Evolutionary conservation across 2,113 vertebrate genomes (phyloP).

Genomic region (Leuciscus idus): DNA sequence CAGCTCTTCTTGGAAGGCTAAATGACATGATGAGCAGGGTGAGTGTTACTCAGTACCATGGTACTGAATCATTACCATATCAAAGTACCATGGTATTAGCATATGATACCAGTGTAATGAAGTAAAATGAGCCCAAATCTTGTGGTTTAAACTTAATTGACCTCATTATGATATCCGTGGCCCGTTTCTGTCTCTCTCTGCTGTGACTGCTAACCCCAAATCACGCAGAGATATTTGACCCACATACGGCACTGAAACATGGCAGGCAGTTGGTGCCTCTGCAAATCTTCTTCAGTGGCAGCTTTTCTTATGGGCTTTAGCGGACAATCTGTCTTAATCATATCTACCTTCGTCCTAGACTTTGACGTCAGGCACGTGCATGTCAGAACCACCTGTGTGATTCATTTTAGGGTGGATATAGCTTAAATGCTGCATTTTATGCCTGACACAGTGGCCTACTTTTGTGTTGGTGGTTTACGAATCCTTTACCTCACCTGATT

Average conservation of each 20-base stretch:
- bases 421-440: background rate
- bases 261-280: slow-evolving; percentile 22
- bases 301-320: slow-evolving; percentile 32
- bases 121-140: background rate
- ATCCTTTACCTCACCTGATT: background rate
- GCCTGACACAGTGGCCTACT: slow-evolving; percentile 23
- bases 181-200: background rate
- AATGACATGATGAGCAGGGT: slow-evolving; percentile 2
- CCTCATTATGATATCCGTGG: slow-evolving; percentile 14
- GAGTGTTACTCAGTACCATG: background rate
- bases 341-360: background rate
- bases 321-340: slow-evolving; percentile 24
- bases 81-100: slow-evolving; percentile 8
- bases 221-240: slow-evolving; percentile 42
- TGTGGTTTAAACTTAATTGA: slow-evolving; percentile 14
- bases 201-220: slow-evolving; percentile 1
- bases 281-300: slow-evolving; percentile 1
- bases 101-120: background rate
- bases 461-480: background rate
- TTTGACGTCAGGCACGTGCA: background rate
- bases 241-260: slow-evolving; percentile 20
- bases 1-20: background rate
- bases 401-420: background rate
- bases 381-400: slow-evolving; percentile 11
- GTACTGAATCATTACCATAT: slow-evolving; percentile 6